phyloP scores from a whole-genome alignment of 2,113 vertebrate species.

The Geothlypis trichas region DNA sequence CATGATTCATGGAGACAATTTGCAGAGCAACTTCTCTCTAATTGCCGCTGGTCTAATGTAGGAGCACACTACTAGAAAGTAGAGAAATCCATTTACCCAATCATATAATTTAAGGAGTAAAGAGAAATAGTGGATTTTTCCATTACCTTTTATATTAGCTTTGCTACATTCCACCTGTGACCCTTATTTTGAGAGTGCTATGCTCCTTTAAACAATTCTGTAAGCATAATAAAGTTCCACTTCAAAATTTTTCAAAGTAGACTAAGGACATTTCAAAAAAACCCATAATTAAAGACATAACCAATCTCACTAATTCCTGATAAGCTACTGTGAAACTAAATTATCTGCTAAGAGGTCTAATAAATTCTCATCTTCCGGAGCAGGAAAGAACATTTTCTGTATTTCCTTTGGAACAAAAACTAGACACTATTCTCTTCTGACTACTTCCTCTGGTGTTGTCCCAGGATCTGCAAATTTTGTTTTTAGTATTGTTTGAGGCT shows the following conservation, averaged over 20 bases:
- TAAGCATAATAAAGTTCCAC: conserved; percentile 74
- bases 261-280: conserved; percentile 70
- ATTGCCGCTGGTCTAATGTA: conserved; percentile 84
- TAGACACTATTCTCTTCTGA: neutral
- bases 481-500: neutral
- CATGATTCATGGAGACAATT: conserved; percentile 78
- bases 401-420: conserved; percentile 50
- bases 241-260: conserved; percentile 72
- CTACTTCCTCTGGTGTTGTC: neutral
- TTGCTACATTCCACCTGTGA: conserved; percentile 85
- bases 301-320: conserved; percentile 75
- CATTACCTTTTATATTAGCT: conserved; percentile 88
- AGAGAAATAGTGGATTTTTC: conserved; percentile 86
- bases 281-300: conserved; percentile 72
- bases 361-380: conserved; percentile 54
- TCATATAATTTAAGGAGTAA: conserved; percentile 83
- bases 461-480: neutral
- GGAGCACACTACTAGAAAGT: conserved; percentile 72
- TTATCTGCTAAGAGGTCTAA: conserved; percentile 69
- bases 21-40: conserved; percentile 84
- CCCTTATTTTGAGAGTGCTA: conserved; percentile 70
- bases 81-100: conserved; percentile 88
- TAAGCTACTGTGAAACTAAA: conserved; percentile 73
- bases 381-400: conserved; percentile 36
- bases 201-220: conserved; percentile 75